A percentile compares a stretch with the other conserved stretches of the same genome.
Evolutionary conservation across 2,113 vertebrate species (phyloP).

Genomic region (Pitta sordida): DNA sequence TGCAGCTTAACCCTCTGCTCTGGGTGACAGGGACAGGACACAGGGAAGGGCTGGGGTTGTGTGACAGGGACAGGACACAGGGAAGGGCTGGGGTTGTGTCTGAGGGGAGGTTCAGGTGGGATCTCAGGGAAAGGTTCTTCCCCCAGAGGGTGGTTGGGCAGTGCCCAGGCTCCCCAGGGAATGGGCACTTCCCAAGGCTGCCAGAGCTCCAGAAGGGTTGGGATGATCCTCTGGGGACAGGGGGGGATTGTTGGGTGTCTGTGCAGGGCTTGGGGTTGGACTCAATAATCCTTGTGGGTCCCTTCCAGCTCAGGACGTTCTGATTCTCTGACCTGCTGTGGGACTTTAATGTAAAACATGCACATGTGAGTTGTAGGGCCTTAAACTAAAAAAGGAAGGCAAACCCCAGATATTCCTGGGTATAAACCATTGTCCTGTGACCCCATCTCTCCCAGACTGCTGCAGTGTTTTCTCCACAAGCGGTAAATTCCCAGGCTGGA

Average conservation of each 20-base stretch:
- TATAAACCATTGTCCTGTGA: not conserved
- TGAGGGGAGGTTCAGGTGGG: not conserved
- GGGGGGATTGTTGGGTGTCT: not conserved
- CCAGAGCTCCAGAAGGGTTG: not conserved
- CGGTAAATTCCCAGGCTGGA: not conserved
- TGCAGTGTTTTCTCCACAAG: not conserved
- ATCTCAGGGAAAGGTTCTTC: not conserved
- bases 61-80: not conserved
- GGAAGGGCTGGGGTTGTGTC: not conserved
- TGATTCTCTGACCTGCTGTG: not conserved
- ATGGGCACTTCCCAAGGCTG: not conserved
- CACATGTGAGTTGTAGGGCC: not conserved
- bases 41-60: not conserved
- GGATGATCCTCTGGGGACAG: fast-evolving
- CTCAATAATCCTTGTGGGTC: not conserved
- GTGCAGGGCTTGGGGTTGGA: not conserved
- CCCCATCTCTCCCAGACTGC: not conserved
- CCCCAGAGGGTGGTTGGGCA: not conserved
- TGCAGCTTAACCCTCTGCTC: not conserved
- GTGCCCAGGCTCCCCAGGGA: not conserved
- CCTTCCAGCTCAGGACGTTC: not conserved
- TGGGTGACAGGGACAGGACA: not conserved
- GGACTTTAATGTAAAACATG: not conserved
- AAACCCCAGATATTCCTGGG: not conserved
- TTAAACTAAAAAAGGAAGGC: not conserved